Evolutionary conservation across 2,113 vertebrate species (phyloP).

Genomic region (Sisor rabdophorus): DNA sequence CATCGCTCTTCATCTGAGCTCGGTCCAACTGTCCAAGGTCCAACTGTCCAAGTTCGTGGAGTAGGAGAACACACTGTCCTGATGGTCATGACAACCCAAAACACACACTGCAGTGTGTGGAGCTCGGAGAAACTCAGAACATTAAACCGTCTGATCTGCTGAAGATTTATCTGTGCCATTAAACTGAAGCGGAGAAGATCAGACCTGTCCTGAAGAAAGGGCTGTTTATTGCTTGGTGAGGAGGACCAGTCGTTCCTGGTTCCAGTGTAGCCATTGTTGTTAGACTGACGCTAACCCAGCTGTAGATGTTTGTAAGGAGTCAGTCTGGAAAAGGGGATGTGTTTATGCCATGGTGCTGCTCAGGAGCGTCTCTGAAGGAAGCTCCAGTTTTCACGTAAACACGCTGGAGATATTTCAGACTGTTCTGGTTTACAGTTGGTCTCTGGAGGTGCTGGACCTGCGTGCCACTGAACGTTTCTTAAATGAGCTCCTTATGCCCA

Average conservation of each 20-base stretch:
- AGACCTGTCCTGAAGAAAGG: not conserved
- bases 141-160: not conserved
- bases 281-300: not conserved
- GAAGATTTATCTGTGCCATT: not conserved
- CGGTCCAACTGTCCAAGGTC: not conserved
- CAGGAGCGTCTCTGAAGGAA: not conserved
- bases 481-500: slow-evolving; percentile 19
- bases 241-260: not conserved
- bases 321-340: not conserved
- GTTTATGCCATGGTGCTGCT: not conserved
- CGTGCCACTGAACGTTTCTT: not conserved
- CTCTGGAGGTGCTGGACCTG: not conserved
- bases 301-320: not conserved
- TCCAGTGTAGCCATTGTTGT: not conserved
- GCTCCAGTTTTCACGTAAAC: not conserved
- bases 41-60: not conserved
- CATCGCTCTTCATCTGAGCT: not conserved
- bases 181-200: not conserved
- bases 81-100: slow-evolving; percentile 31
- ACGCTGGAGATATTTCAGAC: not conserved
- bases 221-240: not conserved
- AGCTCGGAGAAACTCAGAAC: not conserved
- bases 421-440: not conserved
- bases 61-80: slow-evolving; percentile 16
- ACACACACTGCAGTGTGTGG: not conserved